Conservation (phyloP, 2,113 vertebrate species). For the Solea solea region DNA sequence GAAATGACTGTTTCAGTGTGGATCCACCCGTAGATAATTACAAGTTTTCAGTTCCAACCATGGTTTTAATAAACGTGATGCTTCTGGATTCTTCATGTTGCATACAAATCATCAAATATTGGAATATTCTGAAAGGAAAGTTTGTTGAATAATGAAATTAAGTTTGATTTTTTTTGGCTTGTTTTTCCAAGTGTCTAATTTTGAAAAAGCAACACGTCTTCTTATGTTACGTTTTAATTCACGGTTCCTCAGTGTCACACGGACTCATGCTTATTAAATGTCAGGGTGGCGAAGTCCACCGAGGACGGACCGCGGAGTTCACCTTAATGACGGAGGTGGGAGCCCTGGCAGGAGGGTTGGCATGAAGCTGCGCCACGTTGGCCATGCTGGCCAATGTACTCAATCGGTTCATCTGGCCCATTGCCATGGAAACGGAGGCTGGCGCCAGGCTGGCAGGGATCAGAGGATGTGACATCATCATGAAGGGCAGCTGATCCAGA, state of each 20-base stretch:
- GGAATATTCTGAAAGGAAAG: neutral
- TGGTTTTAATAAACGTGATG: neutral
- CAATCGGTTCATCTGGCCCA: conserved; percentile 99
- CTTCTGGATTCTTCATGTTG: neutral
- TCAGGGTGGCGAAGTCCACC: conserved; percentile 15
- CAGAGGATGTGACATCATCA: conserved; percentile 99
- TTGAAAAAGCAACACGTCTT: neutral
- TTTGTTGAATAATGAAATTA: neutral
- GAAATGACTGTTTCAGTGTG: too few species aligned
- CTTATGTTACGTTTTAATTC: neutral
- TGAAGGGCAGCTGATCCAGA: conserved; percentile 97
- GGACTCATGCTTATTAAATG: neutral
- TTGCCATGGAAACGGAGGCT: conserved; percentile 98
- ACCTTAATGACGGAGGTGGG: conserved; percentile 99
- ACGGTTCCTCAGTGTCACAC: neutral
- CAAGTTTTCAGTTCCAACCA: conserved; percentile 18
- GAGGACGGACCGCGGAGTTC: conserved; percentile 53
- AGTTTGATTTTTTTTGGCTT: neutral
- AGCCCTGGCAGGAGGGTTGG: conserved; percentile 85
- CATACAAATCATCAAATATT: neutral
- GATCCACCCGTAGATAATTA: conserved; percentile 8
- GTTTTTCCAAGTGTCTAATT: neutral
- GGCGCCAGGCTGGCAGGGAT: conserved; percentile 98
- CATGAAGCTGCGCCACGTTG: conserved; percentile 91
- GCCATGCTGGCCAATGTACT: conserved; percentile 97